Base-by-base conservation (phyloP, 2,113 vertebrate species). In the Pan paniscus region DNA sequence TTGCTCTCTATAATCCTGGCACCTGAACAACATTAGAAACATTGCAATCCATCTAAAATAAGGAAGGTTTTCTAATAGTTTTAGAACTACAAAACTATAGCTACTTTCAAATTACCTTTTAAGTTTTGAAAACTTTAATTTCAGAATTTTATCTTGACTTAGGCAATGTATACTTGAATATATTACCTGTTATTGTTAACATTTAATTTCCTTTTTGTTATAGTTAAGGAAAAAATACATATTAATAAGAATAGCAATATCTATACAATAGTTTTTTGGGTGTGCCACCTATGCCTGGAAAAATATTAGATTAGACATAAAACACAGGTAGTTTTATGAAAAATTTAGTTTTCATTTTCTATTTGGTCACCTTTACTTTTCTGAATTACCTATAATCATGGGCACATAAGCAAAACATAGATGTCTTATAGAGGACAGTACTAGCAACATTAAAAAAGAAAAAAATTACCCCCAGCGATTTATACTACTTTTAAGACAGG, bases 1-100 rank as follows among this genome's bases (percentile, higher is more conserved):
- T 93, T 68, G 23, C 94, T 72, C 93, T 89, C 25, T 89, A 27
- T n/a, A 97, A 6, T 94, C 17, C 50, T 38, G 38, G 57, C 55
- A 50, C 80, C 64, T 90, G 25, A 89, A 75, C 14, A 89, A 75
- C 14, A 14, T 46, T 13, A 78, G 20, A 30, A 30, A n/a, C 40
- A n/a, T 25, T 67, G 27, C 43, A 55, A 43, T 43, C 43, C 16
- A 72, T 61, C 13, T 79, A n/a, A 95, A 93, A 1, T 55, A 91
- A 38, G 20, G 46, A 48, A 40, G 59, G 3, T 6, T 81, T 73
- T 70, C 38, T 22, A 46, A 38, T 23, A 48, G 8, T 30, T 40
- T 67, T 48, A 79, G n/a, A 3, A 72, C 23, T 73, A 46, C 22
- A 81, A 43, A 94, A 67, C 3, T 59, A 9, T 61, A 35, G 64